Base-by-base conservation (phyloP, 1,140 invertebrate species). In the Tetramorium simillimum region DNA sequence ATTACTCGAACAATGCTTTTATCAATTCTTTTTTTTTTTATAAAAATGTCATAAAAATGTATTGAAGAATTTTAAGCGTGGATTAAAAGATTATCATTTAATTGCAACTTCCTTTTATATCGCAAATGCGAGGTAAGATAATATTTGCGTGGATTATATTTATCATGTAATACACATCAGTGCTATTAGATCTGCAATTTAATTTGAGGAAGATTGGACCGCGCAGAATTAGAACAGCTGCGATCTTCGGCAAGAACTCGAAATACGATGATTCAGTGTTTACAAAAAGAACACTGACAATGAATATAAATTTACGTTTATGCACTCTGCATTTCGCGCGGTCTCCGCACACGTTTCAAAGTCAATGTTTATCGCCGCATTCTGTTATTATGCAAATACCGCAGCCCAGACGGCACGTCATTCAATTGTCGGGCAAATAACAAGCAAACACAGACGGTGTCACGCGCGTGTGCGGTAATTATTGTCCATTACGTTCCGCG, bases 381-480 rank as follows among this genome's bases (percentile, higher is more conserved):
- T 81, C 63, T 24, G 46, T 80, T 80, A 46, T 81, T 70, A 73
- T 84, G 80, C 43, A 84, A 18, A 84, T 49, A 84, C 4, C n/a
- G 69, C 24, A 73, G 67, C 37, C 80, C 67, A 60, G 80, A 73
- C 80, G 24, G 24, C 24, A 56, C 53, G 80, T 84, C 80, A 75
- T 24, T 84, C 80, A 60, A 84, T 84, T 84, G 53, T 60, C 80
- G 21, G 37, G 40, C 28, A 60, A 84, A 60, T 58, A 84, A 84
- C 53, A n/a, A 62, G 58, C 37, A 46, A 72, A 70, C 65, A 56
- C 78, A 58, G 49, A 73, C 67, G 37, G 53, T 72, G 21, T 72
- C 53, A 21, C 37, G 24, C 43, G 60, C 10, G 10, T 33, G 33
- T 40, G 63, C 46, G 16, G 16, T 58, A 58, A 82, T 82, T 82